Conservation (phyloP, 2,888 invertebrate genomes). For the Ophioninae sp. region DNA sequence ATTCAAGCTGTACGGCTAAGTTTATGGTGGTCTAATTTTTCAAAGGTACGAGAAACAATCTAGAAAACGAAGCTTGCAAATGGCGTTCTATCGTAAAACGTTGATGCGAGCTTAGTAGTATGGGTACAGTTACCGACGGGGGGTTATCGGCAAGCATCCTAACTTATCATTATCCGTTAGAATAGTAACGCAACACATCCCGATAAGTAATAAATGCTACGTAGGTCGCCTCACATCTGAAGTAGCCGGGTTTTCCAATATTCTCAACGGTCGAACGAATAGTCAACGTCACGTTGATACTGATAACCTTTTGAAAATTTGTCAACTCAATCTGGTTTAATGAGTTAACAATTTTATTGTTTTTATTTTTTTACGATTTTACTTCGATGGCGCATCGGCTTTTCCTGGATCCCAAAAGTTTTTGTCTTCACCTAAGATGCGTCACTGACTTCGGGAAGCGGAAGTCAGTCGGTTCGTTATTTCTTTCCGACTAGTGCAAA, state of each 20-base stretch:
- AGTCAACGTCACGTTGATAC: neutral
- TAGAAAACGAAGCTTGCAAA: neutral
- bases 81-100: neutral
- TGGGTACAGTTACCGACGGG: neutral
- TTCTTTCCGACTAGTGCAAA: neutral
- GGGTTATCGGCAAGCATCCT: neutral
- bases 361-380: neutral
- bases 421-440: neutral
- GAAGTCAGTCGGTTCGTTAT: neutral
- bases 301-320: neutral
- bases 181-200: neutral
- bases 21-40: no score
- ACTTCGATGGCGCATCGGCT: neutral
- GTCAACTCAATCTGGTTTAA: neutral
- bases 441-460: neutral
- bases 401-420: neutral
- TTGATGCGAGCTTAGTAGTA: neutral
- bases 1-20: no score
- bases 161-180: neutral
- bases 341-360: neutral
- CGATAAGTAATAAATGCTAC: neutral
- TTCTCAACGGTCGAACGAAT: neutral
- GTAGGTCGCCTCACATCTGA: neutral
- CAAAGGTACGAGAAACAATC: neutral
- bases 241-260: neutral